Percentiles rank a stretch among this genome's conserved stretches.
Conservation (phyloP, 2,113 vertebrate genomes). For the Neomonachus schauinslandi region DNA sequence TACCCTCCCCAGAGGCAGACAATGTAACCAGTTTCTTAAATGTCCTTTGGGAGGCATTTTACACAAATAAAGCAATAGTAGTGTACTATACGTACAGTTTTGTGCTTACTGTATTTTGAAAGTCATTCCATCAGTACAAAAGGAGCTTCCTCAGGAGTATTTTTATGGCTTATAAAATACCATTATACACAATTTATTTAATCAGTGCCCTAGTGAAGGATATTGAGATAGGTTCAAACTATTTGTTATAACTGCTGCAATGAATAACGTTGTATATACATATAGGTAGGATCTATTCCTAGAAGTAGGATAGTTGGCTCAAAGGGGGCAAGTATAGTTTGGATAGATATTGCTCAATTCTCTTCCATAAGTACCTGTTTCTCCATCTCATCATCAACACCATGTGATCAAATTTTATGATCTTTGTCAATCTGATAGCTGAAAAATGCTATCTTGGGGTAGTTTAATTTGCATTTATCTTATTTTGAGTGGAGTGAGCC, state of each 20-base stretch:
- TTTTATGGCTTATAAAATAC: conserved; percentile 1
- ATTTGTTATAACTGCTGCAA: neutral
- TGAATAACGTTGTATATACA: neutral
- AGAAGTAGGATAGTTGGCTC: neutral
- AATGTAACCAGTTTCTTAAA: neutral
- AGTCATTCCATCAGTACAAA: conserved; percentile 3
- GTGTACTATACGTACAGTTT: neutral
- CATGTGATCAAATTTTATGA: conserved; percentile 10
- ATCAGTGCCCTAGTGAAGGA: neutral
- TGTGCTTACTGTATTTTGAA: neutral
- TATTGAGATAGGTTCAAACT: neutral
- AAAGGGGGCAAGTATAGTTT: neutral
- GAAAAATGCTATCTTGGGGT: neutral
- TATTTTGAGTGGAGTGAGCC: neutral
- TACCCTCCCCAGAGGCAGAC: neutral
- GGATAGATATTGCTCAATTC: neutral
- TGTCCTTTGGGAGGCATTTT: neutral
- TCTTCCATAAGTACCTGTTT: neutral
- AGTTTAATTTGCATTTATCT: neutral
- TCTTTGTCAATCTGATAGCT: conserved; percentile 19
- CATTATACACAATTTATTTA: neutral
- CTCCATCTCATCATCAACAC: neutral
- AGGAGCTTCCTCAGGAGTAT: neutral
- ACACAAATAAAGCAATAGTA: neutral
- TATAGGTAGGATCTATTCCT: neutral